Base-by-base conservation (phyloP, 2,888 invertebrate genomes). In the Parthenolecanium corni region DNA sequence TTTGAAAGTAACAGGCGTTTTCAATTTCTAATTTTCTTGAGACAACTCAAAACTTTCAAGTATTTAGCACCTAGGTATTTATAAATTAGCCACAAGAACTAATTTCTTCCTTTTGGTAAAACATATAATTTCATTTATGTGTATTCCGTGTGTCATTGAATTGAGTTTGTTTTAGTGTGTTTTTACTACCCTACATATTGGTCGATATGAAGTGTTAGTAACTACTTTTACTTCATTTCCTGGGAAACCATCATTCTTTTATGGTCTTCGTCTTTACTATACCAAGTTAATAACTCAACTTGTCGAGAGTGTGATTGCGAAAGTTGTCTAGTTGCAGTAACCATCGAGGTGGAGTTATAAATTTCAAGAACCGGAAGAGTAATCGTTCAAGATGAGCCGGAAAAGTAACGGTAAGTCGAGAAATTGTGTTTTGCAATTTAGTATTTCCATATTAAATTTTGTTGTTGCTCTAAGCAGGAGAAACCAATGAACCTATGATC, bases 1-100 rank as follows among this genome's bases (percentile, higher is more conserved):
- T 64, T 62, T 24, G 53, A 36, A 58, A 40, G 40, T 67, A 57
- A 65, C 65, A 64, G 62, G 67, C 64, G 57, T 62, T 40, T 47
- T 25, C 14, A 14, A 6, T 9, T 62, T 14, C 31, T 38, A 2
- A 21, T 12, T 1, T 18, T 2, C 3, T 12, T n/a, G n/a, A n/a
- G n/a, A n/a, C n/a, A n/a, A n/a, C n/a, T n/a, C n/a, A n/a, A n/a
- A n/a, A n/a, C n/a, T n/a, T n/a, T n/a, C n/a, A n/a, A n/a, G n/a
- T n/a, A n/a, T n/a, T n/a, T n/a, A n/a, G n/a, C n/a, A n/a, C n/a
- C n/a, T n/a, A n/a, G n/a, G n/a, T n/a, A n/a, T n/a, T n/a, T n/a
- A n/a, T n/a, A n/a, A n/a, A n/a, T n/a, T n/a, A n/a, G n/a, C n/a
- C n/a, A n/a, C n/a, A n/a, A n/a, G n/a, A n/a, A n/a, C n/a, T n/a